Base-by-base conservation (phyloP, 2,797 vertebrate species). In the Notamacropus eugenii region DNA sequence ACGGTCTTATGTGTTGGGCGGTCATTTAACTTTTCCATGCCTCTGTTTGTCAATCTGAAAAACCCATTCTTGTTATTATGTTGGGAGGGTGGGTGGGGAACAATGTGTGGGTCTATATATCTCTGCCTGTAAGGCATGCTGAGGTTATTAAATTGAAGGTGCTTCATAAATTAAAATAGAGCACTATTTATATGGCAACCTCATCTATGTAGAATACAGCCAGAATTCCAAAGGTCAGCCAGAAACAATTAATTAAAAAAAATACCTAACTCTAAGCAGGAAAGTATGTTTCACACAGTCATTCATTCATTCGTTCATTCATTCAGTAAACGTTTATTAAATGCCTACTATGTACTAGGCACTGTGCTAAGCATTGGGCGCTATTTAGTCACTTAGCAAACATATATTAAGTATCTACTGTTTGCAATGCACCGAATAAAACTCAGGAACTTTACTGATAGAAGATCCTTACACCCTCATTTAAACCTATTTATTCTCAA, bases 61-160 rank as follows among this genome's bases (percentile, higher is more conserved):
- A 87, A 87, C 40, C 40, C 40, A 50, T 87, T 87, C 22, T 87
- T 87, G 24, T 27, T 87, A 82, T 46, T 46, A 27, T 87, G 8
- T 50, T 87, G 24, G 40, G 9, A 3, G n/a, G 46, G 46, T 31
- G 94, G 91, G 93, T n/a, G 54, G 50, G 22, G 29, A 24, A 13
- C 40, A 12, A 14, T 1, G 11, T 5, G 10, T 6, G 82, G n/a
- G 93, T 87, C 74, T 6, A 14, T 92, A 19, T 0, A 1, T n/a
- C 27, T 91, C 31, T 91, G 46, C 92, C 55, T 96, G n/a, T 55
- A 95, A 92, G 40, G 95, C 34, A 31, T 54, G 87, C 40, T 87
- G 91, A 96, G 90, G 34, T 4, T 55, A 52, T 90, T 93, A 91
- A 90, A 31, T 59, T 94, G 34, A 92, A 95, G 94, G 27, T 40